A percentile compares a stretch with the other conserved stretches of the same genome.
Conservation (phyloP, 2,888 invertebrate genomes). For the Phrixothrix hirtus region DNA sequence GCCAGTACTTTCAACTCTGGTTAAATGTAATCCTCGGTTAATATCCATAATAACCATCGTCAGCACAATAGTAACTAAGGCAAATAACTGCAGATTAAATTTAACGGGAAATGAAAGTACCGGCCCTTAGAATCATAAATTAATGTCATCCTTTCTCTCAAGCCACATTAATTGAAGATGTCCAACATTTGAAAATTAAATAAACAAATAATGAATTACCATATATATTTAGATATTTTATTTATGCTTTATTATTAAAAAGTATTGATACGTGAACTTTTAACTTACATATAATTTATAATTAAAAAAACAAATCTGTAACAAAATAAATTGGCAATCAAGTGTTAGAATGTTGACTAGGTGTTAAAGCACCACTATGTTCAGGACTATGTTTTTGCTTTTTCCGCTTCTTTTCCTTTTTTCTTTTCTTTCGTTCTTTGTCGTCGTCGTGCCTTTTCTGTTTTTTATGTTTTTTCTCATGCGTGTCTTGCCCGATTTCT, state of each 20-base stretch:
- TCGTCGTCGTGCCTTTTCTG: constrained; percentile 92
- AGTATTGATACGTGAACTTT: neutral
- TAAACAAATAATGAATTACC: neutral
- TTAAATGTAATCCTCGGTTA: no score
- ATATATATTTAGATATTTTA: no score
- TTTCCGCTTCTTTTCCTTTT: constrained; percentile 94
- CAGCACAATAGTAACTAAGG: no score
- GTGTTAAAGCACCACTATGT: constrained; percentile 70
- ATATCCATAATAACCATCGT: no score
- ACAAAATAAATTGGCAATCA: constrained; percentile 9
- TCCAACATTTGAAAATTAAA: neutral
- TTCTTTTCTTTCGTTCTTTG: constrained; percentile 89
- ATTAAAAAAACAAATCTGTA: neutral
- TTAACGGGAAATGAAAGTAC: no score
- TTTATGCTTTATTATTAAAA: neutral
- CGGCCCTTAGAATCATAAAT: no score
- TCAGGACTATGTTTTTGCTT: constrained; percentile 93
- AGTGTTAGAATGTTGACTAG: constrained; percentile 58
- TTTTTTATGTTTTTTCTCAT: constrained; percentile 95
- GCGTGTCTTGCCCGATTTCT: constrained; percentile 70
- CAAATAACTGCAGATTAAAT: no score
- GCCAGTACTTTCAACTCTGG: no score
- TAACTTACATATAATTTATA: neutral
- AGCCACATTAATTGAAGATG: no score
- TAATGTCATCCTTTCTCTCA: no score